phyloP scores from a whole-genome alignment of 1,140 invertebrate genomes.

The Aphaenogaster floridana region DNA sequence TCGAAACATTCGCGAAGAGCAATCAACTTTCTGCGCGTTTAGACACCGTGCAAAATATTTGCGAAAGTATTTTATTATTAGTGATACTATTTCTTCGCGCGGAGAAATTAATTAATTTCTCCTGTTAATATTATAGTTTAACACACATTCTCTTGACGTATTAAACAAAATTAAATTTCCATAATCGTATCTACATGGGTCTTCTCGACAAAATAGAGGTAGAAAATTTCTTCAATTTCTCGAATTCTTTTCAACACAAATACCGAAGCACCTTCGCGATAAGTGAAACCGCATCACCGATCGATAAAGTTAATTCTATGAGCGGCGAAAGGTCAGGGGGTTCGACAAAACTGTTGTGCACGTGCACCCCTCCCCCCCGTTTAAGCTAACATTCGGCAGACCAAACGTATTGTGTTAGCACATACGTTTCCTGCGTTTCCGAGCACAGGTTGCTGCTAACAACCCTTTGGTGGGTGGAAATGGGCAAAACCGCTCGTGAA shows the following conservation, averaged over 20 bases:
- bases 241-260: conserved; percentile 6
- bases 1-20: conserved; percentile 9
- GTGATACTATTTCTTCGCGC: neutral
- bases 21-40: conserved; percentile 16
- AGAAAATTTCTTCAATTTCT: neutral
- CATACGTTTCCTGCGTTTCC: conserved; percentile 71
- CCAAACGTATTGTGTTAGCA: conserved; percentile 62
- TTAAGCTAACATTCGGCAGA: conserved; percentile 73
- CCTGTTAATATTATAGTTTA: neutral
- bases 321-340: conserved; percentile 72
- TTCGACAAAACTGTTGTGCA: conserved; percentile 71
- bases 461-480: conserved; percentile 38
- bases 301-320: conserved; percentile 74
- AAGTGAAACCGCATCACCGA: conserved; percentile 73
- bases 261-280: neutral
- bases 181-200: neutral
- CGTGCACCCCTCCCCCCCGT: conserved; percentile 57
- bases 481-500: conserved; percentile 62
- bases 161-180: neutral
- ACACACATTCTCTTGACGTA: neutral
- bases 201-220: neutral
- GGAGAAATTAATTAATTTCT: neutral
- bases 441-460: conserved; percentile 37
- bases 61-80: conserved; percentile 14
- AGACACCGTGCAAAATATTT: neutral